These are phyloP conservation scores for Capromys pilorides DNA, from an alignment of 2,797 vertebrate species.

Conservation along the genomic window DNA sequence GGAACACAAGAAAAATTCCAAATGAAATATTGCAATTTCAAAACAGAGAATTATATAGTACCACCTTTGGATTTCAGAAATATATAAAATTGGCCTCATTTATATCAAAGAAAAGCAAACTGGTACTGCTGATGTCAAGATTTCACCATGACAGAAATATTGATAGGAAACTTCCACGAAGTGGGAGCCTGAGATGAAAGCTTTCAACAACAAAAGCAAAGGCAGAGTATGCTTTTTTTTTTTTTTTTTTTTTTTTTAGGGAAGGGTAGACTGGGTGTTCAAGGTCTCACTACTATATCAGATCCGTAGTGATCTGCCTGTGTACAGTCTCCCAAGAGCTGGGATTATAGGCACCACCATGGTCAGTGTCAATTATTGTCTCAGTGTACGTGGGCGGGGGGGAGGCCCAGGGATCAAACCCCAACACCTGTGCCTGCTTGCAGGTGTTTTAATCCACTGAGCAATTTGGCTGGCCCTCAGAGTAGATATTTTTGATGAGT, in stretches of 20 bases:
- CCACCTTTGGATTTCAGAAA: background rate
- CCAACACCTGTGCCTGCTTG: too few species aligned
- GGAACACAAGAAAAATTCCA: background rate
- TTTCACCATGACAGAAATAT: background rate
- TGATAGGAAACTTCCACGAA: background rate
- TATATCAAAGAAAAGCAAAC: background rate
- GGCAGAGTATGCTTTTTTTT: background rate
- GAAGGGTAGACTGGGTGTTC: too few species aligned
- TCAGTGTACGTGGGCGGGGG: too few species aligned
- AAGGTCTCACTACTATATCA: too few species aligned
- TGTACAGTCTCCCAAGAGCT: too few species aligned
- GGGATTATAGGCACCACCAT: too few species aligned
- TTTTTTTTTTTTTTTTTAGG: too few species aligned
- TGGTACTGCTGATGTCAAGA: background rate
- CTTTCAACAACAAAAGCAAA: background rate
- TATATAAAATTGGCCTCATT: background rate
- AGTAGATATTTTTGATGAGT: background rate
- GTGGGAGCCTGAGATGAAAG: background rate
- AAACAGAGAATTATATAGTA: background rate
- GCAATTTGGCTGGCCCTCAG: too few species aligned
- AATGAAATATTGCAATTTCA: background rate
- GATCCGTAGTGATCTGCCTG: too few species aligned
- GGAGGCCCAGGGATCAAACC: too few species aligned
- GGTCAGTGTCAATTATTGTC: too few species aligned
- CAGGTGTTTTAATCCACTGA: too few species aligned